Evolutionary conservation across 2,888 invertebrate genomes (phyloP).

Genomic region (Eurois occulta): DNA sequence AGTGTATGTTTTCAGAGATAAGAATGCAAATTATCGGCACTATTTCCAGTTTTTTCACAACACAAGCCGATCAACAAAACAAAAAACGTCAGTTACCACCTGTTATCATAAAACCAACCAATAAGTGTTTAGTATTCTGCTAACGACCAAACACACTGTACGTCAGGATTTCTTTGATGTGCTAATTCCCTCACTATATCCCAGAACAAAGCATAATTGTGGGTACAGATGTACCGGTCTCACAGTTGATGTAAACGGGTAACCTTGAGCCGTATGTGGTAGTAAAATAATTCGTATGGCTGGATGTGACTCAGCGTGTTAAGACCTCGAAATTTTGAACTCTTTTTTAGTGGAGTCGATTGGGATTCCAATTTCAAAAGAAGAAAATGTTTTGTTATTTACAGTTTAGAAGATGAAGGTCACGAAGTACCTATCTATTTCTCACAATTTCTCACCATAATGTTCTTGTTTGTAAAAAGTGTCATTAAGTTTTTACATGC

Average conservation of each 20-base stretch:
- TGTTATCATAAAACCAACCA: conserved; percentile 43
- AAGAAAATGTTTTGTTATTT: conserved; percentile 2
- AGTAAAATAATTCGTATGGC: conserved; percentile 29
- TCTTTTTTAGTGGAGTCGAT: not conserved
- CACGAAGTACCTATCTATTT: not conserved
- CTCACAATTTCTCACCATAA: not conserved
- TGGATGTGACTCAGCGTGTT: conserved; percentile 45
- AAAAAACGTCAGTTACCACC: conserved; percentile 13
- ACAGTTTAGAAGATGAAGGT: not conserved
- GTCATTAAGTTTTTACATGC: not conserved
- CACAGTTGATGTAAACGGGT: conserved; percentile 64
- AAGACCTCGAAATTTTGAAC: conserved; percentile 28
- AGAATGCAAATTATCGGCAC: conserved; percentile 24
- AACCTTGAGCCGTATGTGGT: conserved; percentile 61
- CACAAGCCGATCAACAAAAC: conserved; percentile 17
- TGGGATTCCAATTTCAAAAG: not conserved
- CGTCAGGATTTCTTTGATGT: conserved; percentile 78
- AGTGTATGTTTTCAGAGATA: not conserved
- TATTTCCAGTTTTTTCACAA: not conserved
- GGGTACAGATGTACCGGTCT: conserved; percentile 54
- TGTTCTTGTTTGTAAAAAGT: not conserved
- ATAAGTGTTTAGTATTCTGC: conserved; percentile 48
- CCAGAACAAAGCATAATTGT: conserved; percentile 77
- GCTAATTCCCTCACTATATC: conserved; percentile 75
- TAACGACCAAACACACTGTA: conserved; percentile 57